Evolutionary conservation across 2,797 vertebrate species (phyloP).

Genomic region (Fundulus diaphanus): DNA sequence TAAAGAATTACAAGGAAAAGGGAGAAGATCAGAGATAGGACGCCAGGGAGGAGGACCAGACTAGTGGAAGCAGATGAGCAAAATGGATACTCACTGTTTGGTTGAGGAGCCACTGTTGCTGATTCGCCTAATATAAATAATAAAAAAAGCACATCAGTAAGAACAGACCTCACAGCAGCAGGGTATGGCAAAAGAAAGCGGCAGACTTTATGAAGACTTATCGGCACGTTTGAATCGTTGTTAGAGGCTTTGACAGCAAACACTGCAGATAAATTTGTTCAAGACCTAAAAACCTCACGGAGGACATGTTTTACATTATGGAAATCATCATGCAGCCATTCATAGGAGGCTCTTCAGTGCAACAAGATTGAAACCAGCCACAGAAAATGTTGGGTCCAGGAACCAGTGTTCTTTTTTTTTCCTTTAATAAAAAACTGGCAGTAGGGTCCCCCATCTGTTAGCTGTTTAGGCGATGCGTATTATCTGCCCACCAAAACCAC

Average conservation of each 20-base stretch:
- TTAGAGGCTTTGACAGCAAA: constrained; percentile 45
- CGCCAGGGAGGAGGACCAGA: constrained; percentile 20
- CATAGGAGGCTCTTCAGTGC: constrained; percentile 47
- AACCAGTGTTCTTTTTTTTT: constrained; percentile 4
- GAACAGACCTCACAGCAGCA: constrained; percentile 35
- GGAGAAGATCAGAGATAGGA: constrained; percentile 41
- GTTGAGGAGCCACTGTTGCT: constrained; percentile 47
- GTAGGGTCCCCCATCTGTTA: constrained; percentile 67
- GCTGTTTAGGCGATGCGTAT: constrained; percentile 50
- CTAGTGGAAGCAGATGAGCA: constrained; percentile 22
- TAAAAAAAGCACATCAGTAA: constrained; percentile 42
- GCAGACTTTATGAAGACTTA: constrained; percentile 36
- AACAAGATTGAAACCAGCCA: constrained; percentile 57
- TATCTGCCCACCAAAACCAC: constrained; percentile 61
- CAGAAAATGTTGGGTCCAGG: constrained; percentile 46
- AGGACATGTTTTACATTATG: constrained; percentile 71
- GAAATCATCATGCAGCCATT: constrained; percentile 55
- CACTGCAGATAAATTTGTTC: constrained; percentile 63
- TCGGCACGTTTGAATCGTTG: constrained; percentile 37
- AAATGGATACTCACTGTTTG: constrained; percentile 67
- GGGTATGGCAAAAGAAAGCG: constrained; percentile 13
- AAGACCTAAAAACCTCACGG: constrained; percentile 53
- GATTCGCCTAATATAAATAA: constrained; percentile 76
- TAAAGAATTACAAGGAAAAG: constrained; percentile 23
- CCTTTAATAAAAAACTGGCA: constrained; percentile 52